phyloP scores from a whole-genome alignment of 2,113 vertebrate species.

The Spermophilus dauricus region DNA sequence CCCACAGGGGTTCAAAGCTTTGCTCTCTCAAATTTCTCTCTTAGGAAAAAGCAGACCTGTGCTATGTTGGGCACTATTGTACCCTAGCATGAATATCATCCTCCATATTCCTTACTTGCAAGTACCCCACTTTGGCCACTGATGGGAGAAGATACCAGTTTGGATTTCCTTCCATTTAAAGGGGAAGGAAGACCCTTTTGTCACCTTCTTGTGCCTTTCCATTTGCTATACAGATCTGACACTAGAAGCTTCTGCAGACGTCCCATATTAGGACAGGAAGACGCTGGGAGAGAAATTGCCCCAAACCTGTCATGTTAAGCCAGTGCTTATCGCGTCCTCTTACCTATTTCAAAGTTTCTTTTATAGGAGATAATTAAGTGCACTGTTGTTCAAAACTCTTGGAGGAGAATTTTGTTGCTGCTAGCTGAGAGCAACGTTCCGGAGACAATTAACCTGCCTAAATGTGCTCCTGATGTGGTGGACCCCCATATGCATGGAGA shows the following conservation, averaged over 20 bases:
- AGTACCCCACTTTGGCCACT: not conserved
- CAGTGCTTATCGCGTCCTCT: not conserved
- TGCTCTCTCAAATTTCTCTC: not conserved
- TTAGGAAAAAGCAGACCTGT: not conserved
- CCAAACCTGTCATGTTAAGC: not conserved
- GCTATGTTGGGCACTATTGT: not conserved
- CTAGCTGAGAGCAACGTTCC: not conserved
- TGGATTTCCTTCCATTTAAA: not conserved
- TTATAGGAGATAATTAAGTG: not conserved
- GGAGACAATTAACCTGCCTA: not conserved
- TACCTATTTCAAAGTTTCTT: not conserved
- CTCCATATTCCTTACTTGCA: not conserved
- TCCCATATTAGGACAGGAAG: not conserved
- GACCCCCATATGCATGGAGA: not conserved
- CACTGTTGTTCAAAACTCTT: not conserved
- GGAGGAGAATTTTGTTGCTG: not conserved
- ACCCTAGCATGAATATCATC: too few species aligned
- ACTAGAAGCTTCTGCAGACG: not conserved
- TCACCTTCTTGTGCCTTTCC: not conserved
- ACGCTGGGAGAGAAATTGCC: not conserved
- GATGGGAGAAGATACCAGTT: not conserved
- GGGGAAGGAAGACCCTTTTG: not conserved
- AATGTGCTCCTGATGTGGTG: not conserved
- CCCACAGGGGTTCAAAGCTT: not conserved
- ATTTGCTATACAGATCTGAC: not conserved